A percentile compares a stretch with the other conserved stretches of the same genome.
Evolutionary conservation across 2,113 vertebrate genomes (phyloP).

Genomic region (Pituophis catenifer): DNA sequence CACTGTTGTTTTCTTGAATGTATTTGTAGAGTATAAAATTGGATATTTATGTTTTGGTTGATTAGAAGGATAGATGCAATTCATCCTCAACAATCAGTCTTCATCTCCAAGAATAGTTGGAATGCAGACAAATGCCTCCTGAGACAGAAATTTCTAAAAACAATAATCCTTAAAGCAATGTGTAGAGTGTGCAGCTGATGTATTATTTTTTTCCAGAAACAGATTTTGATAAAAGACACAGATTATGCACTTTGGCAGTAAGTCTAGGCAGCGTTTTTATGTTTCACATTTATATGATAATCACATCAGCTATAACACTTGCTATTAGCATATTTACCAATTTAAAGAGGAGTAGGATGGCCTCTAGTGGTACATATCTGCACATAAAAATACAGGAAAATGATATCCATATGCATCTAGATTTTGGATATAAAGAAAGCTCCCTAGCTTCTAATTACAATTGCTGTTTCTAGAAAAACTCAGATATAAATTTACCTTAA

Average conservation of each 20-base stretch:
- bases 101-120: neutral
- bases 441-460: neutral
- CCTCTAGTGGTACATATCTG: constrained; percentile 73
- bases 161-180: neutral
- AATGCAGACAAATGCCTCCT: accelerated
- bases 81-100: neutral
- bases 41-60: neutral
- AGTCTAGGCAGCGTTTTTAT: neutral
- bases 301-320: constrained; percentile 22
- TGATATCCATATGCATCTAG: neutral
- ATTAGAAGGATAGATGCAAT: neutral
- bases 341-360: constrained; percentile 72
- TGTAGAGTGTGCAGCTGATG: neutral
- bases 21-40: neutral
- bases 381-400: constrained; percentile 42
- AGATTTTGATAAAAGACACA: constrained; percentile 15
- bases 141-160: constrained; percentile 1
- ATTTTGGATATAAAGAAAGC: neutral
- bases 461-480: neutral
- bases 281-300: constrained; percentile 21
- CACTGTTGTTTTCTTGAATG: neutral
- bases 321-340: constrained; percentile 64
- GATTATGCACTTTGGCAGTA: constrained; percentile 20
- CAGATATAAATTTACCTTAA: neutral
- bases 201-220: neutral